A percentile compares a stretch with the other conserved stretches of the same genome.
Evolutionary conservation across 37 sponge, comb jelly and placozoan species (phyloP).

Genomic region (Beroe forskalii): DNA sequence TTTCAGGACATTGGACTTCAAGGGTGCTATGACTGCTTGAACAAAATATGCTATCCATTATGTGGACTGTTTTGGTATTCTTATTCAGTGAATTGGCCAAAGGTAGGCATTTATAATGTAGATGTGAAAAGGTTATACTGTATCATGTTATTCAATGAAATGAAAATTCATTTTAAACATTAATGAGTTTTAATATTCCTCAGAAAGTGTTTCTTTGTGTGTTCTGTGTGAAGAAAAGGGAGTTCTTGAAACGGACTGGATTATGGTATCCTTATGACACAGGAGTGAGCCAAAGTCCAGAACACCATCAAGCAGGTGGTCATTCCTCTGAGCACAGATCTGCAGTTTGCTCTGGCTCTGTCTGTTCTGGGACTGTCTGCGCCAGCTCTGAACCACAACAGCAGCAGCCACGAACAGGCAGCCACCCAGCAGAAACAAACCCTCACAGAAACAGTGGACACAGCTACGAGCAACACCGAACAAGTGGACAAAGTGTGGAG

Average conservation of each 20-base stretch:
- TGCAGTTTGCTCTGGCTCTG: neutral
- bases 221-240: conserved; percentile 53
- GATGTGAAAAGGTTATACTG: no score
- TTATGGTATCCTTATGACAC: conserved; percentile 55
- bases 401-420: neutral
- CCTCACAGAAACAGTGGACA: neutral
- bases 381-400: no score
- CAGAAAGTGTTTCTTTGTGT: conserved; percentile 66
- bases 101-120: no score
- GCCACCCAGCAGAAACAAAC: neutral
- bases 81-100: conserved; percentile 58
- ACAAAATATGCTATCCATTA: conserved; percentile 47
- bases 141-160: no score
- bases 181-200: neutral
- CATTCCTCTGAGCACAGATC: neutral
- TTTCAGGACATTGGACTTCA: conserved; percentile 58
- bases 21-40: conserved; percentile 44
- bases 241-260: conserved; percentile 42
- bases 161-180: no score
- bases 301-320: neutral
- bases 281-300: neutral
- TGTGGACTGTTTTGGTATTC: conserved; percentile 58
- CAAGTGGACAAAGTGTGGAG: neutral
- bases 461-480: neutral
- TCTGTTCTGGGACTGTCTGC: no score